A percentile compares a stretch with the other conserved stretches of the same genome.
These are phyloP conservation scores for Phainopepla nitens DNA, from an alignment of 2,113 vertebrate genomes.

Conservation along the genomic window DNA sequence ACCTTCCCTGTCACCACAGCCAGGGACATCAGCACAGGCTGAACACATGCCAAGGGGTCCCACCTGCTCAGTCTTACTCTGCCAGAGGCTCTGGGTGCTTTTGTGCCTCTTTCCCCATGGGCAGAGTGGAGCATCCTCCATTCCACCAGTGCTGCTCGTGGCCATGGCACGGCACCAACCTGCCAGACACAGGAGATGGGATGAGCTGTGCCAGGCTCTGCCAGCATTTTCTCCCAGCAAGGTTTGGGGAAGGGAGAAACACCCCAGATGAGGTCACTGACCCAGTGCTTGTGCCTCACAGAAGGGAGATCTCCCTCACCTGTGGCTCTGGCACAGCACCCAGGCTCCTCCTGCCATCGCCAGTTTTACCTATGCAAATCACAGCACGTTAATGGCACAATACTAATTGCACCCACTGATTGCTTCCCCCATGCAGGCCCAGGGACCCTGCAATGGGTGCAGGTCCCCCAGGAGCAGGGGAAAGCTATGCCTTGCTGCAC, in stretches of 20 bases:
- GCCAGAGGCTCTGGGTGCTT: not conserved
- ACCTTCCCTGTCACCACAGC: not conserved
- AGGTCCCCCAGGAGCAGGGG: not conserved
- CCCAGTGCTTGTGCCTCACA: not conserved
- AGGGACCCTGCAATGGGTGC: not conserved
- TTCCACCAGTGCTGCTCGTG: not conserved
- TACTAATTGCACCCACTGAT: not conserved
- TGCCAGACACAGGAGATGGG: not conserved
- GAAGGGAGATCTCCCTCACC: not conserved
- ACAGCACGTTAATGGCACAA: fast-evolving
- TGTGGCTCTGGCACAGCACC: not conserved
- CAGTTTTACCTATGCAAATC: not conserved
- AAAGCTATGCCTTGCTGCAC: not conserved
- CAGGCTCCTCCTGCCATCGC: not conserved
- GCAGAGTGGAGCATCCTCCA: not conserved
- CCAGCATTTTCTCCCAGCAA: not conserved
- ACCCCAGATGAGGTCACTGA: not conserved
- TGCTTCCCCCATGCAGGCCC: not conserved
- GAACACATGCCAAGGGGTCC: not conserved
- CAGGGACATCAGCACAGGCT: not conserved
- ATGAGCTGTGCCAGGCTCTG: fast-evolving
- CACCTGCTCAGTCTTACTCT: fast-evolving
- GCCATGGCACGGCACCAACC: too few relatives aligned
- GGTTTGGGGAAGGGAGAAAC: not conserved
- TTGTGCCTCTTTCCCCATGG: not conserved